Conservation (phyloP, 2,888 invertebrate species). For the Diarsia rubi region DNA sequence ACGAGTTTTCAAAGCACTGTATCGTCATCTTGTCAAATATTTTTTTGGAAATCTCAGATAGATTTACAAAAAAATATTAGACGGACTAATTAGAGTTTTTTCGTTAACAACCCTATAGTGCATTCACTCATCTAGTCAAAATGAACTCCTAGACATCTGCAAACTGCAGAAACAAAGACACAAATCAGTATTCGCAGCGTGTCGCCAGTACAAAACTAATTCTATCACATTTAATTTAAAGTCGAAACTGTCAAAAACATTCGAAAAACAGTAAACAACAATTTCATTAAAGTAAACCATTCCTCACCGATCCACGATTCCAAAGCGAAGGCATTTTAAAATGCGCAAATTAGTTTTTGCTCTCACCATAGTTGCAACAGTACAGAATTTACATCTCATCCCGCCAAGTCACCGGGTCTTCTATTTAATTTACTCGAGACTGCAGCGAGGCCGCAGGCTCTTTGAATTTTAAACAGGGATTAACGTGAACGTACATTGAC, state of each 20-base stretch:
- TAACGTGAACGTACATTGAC: slow-evolving; percentile 72
- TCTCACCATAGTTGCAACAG: slow-evolving; percentile 69
- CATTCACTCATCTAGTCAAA: neutral
- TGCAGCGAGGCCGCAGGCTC: slow-evolving; percentile 72
- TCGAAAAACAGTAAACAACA: slow-evolving; percentile 30
- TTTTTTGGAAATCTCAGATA: too few relatives aligned
- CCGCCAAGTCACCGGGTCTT: slow-evolving; percentile 69
- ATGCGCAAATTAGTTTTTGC: slow-evolving; percentile 64
- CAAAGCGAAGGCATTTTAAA: slow-evolving; percentile 57
- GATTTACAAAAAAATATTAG: too few relatives aligned
- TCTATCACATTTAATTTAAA: slow-evolving; percentile 21
- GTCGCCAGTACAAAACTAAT: slow-evolving; percentile 7
- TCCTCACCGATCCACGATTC: slow-evolving; percentile 51
- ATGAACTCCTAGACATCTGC: too few relatives aligned
- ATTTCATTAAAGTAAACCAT: slow-evolving; percentile 46
- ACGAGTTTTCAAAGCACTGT: too few relatives aligned
- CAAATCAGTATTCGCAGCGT: neutral
- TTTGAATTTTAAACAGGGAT: slow-evolving; percentile 80
- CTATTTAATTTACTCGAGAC: slow-evolving; percentile 78
- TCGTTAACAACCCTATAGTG: too few relatives aligned
- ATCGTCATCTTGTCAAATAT: too few relatives aligned
- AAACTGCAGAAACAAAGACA: slow-evolving; percentile 8
- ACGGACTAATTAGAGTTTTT: too few relatives aligned
- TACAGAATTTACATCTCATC: slow-evolving; percentile 77
- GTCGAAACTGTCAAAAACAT: slow-evolving; percentile 25